A percentile compares a stretch with the other conserved stretches of the same genome.
Conservation (phyloP, 2,113 vertebrate species). For the Cettia cetti region DNA sequence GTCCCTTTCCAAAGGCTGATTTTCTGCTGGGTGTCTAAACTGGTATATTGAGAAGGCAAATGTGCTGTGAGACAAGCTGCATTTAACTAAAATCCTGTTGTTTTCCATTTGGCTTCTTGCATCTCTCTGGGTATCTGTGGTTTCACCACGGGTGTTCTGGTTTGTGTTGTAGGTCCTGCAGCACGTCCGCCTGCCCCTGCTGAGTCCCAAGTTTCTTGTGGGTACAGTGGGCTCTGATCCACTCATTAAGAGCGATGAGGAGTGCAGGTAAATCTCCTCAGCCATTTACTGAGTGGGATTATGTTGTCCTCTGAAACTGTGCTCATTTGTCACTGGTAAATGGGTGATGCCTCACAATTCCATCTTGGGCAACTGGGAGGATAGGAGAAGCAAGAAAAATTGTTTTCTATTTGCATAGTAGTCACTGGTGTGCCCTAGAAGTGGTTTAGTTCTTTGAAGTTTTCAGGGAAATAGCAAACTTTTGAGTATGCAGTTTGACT, state of each 20-base stretch:
- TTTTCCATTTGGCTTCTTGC: neutral
- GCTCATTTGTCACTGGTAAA: neutral
- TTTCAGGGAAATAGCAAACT: neutral
- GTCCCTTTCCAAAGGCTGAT: neutral
- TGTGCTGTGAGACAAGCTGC: neutral
- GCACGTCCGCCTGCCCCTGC: slow-evolving; percentile 91
- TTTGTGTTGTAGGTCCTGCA: slow-evolving; percentile 85
- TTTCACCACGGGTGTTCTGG: neutral
- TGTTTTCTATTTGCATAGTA: neutral
- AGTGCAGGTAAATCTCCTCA: slow-evolving; percentile 86
- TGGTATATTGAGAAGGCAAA: neutral
- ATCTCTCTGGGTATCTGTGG: neutral
- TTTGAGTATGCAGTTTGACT: neutral
- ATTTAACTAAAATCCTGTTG: neutral
- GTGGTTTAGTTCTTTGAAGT: neutral
- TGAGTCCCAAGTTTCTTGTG: slow-evolving; percentile 97
- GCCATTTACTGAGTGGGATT: neutral
- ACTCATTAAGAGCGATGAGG: slow-evolving; percentile 97
- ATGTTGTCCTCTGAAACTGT: neutral
- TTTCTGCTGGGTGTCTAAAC: neutral
- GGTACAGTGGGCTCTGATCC: slow-evolving; percentile 94
- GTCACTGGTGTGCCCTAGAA: neutral
- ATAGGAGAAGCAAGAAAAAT: neutral
- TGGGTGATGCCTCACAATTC: neutral
- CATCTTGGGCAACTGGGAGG: neutral